phyloP scores from a whole-genome alignment of 1,140 invertebrate genomes.

The Zaprionus tsacasi region DNA sequence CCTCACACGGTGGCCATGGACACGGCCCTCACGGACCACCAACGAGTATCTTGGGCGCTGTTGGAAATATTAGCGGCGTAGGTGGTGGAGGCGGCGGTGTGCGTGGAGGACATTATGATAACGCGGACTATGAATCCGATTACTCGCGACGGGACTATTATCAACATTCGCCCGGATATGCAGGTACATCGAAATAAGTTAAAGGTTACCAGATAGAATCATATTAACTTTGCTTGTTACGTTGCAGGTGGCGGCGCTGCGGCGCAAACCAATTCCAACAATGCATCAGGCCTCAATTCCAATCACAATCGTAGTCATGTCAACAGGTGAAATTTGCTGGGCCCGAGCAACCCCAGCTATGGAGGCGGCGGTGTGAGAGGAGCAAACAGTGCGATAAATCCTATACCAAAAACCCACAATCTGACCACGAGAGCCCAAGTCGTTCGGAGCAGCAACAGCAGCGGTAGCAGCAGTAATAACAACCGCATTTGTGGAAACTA shows the following conservation, averaged over 20 bases:
- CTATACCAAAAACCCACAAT: slow-evolving; percentile 56
- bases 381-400: slow-evolving; percentile 45
- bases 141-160: slow-evolving; percentile 78
- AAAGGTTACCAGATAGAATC: too few species aligned
- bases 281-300: slow-evolving; percentile 65
- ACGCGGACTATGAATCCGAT: slow-evolving; percentile 74
- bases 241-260: slow-evolving; percentile 41
- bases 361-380: slow-evolving; percentile 43
- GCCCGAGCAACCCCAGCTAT: slow-evolving; percentile 44
- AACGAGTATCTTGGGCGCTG: slow-evolving; percentile 56
- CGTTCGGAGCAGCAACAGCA: slow-evolving; percentile 32
- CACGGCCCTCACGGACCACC: slow-evolving; percentile 60
- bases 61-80: slow-evolving; percentile 52
- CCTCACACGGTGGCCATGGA: slow-evolving; percentile 54
- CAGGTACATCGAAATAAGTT: slow-evolving; percentile 44
- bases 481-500: slow-evolving; percentile 31
- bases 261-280: slow-evolving; percentile 68
- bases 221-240: background rate
- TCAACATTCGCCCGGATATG: slow-evolving; percentile 77
- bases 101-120: slow-evolving; percentile 68
- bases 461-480: slow-evolving; percentile 16
- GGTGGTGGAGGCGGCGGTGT: slow-evolving; percentile 47
- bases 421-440: slow-evolving; percentile 55
- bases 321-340: slow-evolving; percentile 83
- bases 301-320: slow-evolving; percentile 83